phyloP scores from a whole-genome alignment of 1,140 invertebrate species.

The Schlechtendalia chinensis region DNA sequence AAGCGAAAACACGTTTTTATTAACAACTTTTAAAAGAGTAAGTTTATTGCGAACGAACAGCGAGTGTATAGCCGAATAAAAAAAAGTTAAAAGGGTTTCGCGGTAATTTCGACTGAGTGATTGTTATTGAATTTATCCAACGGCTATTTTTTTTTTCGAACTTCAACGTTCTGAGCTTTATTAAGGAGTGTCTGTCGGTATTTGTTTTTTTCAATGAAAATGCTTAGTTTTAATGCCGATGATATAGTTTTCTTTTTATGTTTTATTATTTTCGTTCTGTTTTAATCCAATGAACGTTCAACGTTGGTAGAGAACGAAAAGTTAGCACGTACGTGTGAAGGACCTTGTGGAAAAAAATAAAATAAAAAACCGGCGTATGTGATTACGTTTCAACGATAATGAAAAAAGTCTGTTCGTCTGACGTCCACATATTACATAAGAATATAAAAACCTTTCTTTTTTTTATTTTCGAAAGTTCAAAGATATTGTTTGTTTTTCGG shows the following conservation, averaged over 20 bases:
- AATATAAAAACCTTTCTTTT: not conserved
- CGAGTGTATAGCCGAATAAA: not conserved
- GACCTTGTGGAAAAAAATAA: not conserved
- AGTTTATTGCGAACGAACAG: not conserved
- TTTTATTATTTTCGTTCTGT: not conserved
- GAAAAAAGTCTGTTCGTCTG: not conserved
- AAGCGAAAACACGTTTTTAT: constrained; percentile 7
- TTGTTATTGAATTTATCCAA: not conserved
- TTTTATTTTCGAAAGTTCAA: not conserved
- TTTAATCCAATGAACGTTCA: not conserved
- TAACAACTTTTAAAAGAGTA: not conserved
- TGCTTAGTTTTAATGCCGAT: not conserved
- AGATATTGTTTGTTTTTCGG: not conserved
- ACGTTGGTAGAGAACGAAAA: not conserved
- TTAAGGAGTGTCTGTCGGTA: not conserved
- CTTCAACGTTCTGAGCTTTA: not conserved
- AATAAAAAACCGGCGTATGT: not conserved
- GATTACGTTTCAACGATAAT: not conserved
- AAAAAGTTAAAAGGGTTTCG: not conserved
- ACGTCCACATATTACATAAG: no score
- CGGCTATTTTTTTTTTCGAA: not conserved
- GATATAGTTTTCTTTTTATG: not conserved
- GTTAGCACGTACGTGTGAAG: not conserved
- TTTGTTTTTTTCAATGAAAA: not conserved
- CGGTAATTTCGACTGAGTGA: not conserved